Conservation (phyloP, 2,888 invertebrate genomes). For the Aquatica leii region DNA sequence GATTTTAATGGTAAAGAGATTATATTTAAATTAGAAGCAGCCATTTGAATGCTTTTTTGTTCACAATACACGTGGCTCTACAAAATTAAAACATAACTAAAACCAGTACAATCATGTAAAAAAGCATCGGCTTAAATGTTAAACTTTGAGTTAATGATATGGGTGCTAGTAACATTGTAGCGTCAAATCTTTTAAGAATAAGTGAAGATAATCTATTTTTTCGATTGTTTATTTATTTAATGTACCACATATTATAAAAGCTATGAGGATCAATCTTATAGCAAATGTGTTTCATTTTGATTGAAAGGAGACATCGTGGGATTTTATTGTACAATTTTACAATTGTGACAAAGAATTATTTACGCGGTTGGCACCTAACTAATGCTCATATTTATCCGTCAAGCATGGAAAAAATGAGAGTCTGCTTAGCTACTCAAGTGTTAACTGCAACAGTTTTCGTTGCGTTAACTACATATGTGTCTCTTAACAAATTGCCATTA, state of each 20-base stretch:
- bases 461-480: no score
- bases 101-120: background rate
- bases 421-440: conserved; percentile 35
- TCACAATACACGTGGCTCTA: background rate
- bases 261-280: conserved; percentile 27
- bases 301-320: conserved; percentile 9
- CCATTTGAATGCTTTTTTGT: conserved; percentile 7
- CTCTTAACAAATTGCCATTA: background rate
- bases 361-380: conserved; percentile 25
- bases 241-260: no score
- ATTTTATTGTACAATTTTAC: conserved; percentile 15
- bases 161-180: conserved; percentile 20
- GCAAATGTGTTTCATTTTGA: conserved; percentile 22
- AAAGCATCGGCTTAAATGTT: conserved; percentile 1
- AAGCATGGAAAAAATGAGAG: conserved; percentile 36
- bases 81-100: background rate
- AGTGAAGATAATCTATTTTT: conserved; percentile 24
- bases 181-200: conserved; percentile 17
- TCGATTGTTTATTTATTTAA: conserved; percentile 31
- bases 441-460: conserved; percentile 31
- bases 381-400: conserved; percentile 31
- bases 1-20: conserved; percentile 7
- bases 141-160: conserved; percentile 10
- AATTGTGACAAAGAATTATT: conserved; percentile 25
- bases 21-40: conserved; percentile 4